Conservation (phyloP, 2,888 invertebrate genomes). For the Dione juno region DNA sequence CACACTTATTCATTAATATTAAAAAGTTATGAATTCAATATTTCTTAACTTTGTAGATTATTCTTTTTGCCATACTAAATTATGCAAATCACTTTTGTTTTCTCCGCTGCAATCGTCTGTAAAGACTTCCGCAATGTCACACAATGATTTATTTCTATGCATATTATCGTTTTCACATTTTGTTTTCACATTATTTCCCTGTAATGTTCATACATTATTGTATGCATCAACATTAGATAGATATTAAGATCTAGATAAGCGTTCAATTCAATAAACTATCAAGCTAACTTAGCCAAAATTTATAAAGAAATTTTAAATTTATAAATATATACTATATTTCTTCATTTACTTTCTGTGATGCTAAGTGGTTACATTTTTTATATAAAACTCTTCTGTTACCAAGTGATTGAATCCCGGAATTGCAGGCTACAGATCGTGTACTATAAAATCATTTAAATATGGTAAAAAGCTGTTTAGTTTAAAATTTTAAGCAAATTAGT, state of each 20-base stretch:
- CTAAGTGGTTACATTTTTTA: too few species aligned
- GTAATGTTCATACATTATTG: background rate
- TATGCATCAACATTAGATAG: too few species aligned
- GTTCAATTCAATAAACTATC: too few species aligned
- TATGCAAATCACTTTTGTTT: conserved; percentile 29
- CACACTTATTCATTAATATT: background rate
- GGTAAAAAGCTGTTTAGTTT: background rate
- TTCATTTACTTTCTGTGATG: too few species aligned
- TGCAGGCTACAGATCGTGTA: too few species aligned
- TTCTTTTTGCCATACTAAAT: conserved; percentile 2
- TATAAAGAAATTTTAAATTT: too few species aligned
- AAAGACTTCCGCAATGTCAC: conserved; percentile 32
- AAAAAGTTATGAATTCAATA: background rate
- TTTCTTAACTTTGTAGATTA: background rate
- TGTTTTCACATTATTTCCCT: conserved; percentile 4
- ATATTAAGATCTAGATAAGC: too few species aligned
- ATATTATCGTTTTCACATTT: conserved; percentile 27
- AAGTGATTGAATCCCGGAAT: too few species aligned
- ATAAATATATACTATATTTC: too few species aligned
- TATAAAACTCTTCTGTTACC: too few species aligned
- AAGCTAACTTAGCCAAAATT: too few species aligned
- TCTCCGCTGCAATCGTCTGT: conserved; percentile 29
- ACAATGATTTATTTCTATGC: conserved; percentile 33
- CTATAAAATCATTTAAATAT: background rate
- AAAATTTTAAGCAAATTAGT: conserved; percentile 22